Conservation (phyloP, 2,113 vertebrate genomes). For the Corythoichthys haematopterus region DNA sequence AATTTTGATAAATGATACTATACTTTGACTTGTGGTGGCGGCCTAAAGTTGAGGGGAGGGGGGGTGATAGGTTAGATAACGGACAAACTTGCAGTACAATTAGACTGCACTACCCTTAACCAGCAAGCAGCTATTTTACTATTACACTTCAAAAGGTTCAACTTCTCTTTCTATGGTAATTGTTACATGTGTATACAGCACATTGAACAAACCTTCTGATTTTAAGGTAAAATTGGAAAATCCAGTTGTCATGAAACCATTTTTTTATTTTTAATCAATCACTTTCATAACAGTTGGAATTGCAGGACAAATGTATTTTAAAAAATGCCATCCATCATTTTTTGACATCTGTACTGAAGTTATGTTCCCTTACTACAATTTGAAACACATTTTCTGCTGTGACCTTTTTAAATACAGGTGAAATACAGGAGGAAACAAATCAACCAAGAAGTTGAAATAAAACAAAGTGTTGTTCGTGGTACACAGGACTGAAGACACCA, state of each 20-base stretch:
- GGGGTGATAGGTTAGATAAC: too few species aligned
- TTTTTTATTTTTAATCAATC: neutral
- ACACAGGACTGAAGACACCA: conserved; percentile 1
- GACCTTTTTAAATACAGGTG: conserved; percentile 35
- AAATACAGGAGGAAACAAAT: conserved; percentile 20
- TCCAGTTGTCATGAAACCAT: neutral
- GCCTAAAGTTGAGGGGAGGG: too few species aligned
- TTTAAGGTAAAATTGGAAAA: neutral
- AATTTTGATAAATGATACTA: too few species aligned
- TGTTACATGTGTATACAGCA: neutral
- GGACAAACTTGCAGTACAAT: too few species aligned
- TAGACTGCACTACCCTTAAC: too few species aligned
- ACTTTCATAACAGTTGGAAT: neutral
- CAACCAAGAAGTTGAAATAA: neutral
- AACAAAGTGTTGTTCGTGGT: neutral
- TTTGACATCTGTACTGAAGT: conserved; percentile 30
- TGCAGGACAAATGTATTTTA: neutral
- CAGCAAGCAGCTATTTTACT: too few species aligned
- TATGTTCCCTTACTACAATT: conserved; percentile 23
- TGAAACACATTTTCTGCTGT: conserved; percentile 16
- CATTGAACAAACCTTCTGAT: neutral
- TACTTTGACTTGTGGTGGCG: too few species aligned
- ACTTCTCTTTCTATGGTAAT: neutral
- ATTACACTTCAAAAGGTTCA: neutral
- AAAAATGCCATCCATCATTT: conserved; percentile 24